Base-by-base conservation (phyloP, 2,797 vertebrate species). In the Yasuhikotakia modesta region DNA sequence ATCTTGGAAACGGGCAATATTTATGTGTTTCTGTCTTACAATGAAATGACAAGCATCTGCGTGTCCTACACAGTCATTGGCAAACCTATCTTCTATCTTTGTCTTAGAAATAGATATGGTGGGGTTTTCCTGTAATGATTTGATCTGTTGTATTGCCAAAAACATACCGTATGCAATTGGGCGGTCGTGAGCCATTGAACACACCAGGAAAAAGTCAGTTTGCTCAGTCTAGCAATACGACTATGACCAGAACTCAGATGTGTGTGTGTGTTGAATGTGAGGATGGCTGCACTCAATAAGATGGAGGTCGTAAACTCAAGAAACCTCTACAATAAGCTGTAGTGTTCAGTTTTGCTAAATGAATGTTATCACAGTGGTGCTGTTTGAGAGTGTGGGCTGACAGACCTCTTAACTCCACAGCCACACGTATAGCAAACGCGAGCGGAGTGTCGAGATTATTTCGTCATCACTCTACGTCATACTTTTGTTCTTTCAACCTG, bases 1-100 rank as follows among this genome's bases (percentile, higher is more conserved):
- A n/a, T n/a, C n/a, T 90, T 90, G 91, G 89, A 88, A 90, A 91
- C 85, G 88, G 91, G 91, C 92, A 93, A 93, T 93, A 92, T 92
- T 92, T 92, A 89, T 91, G 87, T 82, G 79, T 63, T 91, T 87
- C 88, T 53, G 82, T 85, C 86, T 86, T 79, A 85, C 79, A 86
- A 84, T 79, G 85, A 87, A 82, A n/a, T n/a, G n/a, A n/a, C n/a
- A 86, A 63, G 24, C 81, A 81, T 89, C 85, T 85, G 83, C 87
- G 81, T 85, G 86, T 67, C 48, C 69, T 82, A 75, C 58, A 76
- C 91, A 91, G 91, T 87, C 91, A 93, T 92, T 86, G 86, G 86
- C 84, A 87, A 88, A 88, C 85, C 76, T 85, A 68, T 88, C 80
- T 73, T 75, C 45, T 87, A 77, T 90, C 81, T 90, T n/a, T 84